Evolutionary conservation across 2,888 invertebrate species (phyloP), one percentile per base, ranked within the genome.

Genomic region (Steromphala cineraria): DNA sequence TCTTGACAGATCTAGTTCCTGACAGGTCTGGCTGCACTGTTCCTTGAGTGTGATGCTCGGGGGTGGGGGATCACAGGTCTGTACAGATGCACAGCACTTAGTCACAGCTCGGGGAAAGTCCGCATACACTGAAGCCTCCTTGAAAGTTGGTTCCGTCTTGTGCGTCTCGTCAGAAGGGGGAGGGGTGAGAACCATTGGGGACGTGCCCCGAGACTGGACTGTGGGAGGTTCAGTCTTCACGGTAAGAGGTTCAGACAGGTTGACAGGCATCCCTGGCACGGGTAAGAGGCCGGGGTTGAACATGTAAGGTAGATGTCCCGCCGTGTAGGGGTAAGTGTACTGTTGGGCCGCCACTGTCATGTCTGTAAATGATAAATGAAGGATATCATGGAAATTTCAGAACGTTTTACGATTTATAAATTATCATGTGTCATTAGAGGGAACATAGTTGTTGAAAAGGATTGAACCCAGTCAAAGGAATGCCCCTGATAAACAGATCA

Each of bases 201-300:
- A 91, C 0, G 90, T 90, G n/a, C 91, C 91, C 21, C 90, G 85
- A 74, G 91, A 91, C 83, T 90, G 89, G 40, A 90, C 87, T 17
- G 85, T 83, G 46, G 90, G 85, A 17, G 81, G 81, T 67, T 90
- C 89, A 0, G 85, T 82, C 83, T 89, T 89, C 28, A 85, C 75
- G 19, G 76, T 79, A 46, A 81, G 82, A 2, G 84, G 83, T 13
- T 83, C 85, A 5, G 81, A 79, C 52, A 76, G 75, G 7, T 82
- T 36, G 56, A 87, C 83, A 3, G 85, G 81, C 53, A 84, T 53
- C 40, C 78, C 84, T n/a, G 82, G 84, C 46, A 86, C 75, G 40
- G 88, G 81, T 7, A 87, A 62, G 1, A 88, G 77, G 46, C 84
- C 81, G 10, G 87, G 85, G 81, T 86, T 87, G 80, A 85, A 88